phyloP scores from a whole-genome alignment of 2,888 invertebrate species.

The Chalcosyrphus nemorum region DNA sequence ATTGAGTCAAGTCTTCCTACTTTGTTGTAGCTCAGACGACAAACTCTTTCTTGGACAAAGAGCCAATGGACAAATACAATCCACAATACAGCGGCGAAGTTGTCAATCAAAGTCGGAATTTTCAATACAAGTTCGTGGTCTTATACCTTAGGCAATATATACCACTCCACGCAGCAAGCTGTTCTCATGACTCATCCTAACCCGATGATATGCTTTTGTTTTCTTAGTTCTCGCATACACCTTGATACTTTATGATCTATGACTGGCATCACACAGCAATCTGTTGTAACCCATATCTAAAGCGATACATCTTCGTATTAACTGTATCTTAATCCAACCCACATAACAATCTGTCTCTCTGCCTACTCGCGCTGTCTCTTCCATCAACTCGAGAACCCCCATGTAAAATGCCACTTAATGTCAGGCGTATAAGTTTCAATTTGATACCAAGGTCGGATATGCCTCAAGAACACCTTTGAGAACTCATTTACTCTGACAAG shows the following conservation, averaged over 20 bases:
- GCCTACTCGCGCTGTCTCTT: conserved; percentile 21
- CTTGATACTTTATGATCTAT: neutral
- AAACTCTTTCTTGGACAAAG: too few relatives aligned
- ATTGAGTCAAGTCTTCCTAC: too few relatives aligned
- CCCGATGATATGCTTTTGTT: neutral
- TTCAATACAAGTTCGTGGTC: too few relatives aligned
- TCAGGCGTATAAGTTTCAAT: conserved; percentile 60
- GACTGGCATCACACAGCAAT: neutral
- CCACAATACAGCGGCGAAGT: too few relatives aligned
- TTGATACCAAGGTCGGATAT: conserved; percentile 64
- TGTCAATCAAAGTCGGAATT: too few relatives aligned
- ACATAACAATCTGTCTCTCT: conserved; percentile 38
- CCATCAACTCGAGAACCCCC: conserved; percentile 26
- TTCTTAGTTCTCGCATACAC: neutral
- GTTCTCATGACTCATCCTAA: neutral
- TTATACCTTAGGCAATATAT: too few relatives aligned
- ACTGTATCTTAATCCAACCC: conserved; percentile 55
- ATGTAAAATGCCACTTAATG: conserved; percentile 49
- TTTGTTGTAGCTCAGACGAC: too few relatives aligned
- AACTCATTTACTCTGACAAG: conserved; percentile 50
- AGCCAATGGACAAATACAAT: too few relatives aligned
- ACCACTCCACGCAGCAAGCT: too few relatives aligned
- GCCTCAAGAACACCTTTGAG: conserved; percentile 59
- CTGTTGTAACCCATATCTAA: conserved; percentile 26
- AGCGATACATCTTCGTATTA: conserved; percentile 39